Conservation (phyloP, 2,888 invertebrate species). For the Gortyna flavago region DNA sequence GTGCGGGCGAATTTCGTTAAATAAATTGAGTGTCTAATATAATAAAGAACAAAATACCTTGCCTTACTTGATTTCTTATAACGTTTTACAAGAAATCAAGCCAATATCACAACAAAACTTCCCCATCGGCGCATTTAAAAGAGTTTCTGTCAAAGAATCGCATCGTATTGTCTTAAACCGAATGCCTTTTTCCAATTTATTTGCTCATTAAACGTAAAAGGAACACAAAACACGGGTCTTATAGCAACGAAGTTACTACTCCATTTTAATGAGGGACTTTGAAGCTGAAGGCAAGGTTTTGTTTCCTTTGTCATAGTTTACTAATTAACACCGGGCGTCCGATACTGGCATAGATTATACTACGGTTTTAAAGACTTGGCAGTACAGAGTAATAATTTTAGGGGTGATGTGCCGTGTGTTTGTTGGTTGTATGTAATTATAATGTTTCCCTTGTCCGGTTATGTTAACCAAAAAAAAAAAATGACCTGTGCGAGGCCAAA, state of each 20-base stretch:
- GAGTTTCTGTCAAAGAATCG: slow-evolving; percentile 31
- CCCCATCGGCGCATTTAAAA: not conserved
- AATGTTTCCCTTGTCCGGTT: not conserved
- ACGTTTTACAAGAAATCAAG: not conserved
- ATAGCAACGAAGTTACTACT: slow-evolving; percentile 67
- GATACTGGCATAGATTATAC: slow-evolving; percentile 66
- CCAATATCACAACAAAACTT: not conserved
- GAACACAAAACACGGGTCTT: slow-evolving; percentile 66
- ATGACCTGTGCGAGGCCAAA: no score
- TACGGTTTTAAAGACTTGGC: slow-evolving; percentile 51
- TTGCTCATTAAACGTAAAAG: slow-evolving; percentile 72
- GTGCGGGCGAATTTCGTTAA: no score
- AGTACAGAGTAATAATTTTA: slow-evolving; percentile 27
- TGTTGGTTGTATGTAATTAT: not conserved
- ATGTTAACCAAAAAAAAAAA: no score
- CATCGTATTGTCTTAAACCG: slow-evolving; percentile 45
- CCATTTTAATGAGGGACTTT: slow-evolving; percentile 81
- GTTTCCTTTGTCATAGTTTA: slow-evolving; percentile 81
- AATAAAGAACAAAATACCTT: not conserved
- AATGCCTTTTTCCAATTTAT: slow-evolving; percentile 69
- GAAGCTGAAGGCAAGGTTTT: slow-evolving; percentile 72
- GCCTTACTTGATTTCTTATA: no score
- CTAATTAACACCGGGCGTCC: slow-evolving; percentile 78
- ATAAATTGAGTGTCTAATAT: no score
- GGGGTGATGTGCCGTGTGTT: not conserved